A percentile compares a stretch with the other conserved stretches of the same genome.
These are phyloP conservation scores for Girardia tigrina DNA, from an alignment of 2,888 invertebrate species.

Conservation along the genomic window DNA sequence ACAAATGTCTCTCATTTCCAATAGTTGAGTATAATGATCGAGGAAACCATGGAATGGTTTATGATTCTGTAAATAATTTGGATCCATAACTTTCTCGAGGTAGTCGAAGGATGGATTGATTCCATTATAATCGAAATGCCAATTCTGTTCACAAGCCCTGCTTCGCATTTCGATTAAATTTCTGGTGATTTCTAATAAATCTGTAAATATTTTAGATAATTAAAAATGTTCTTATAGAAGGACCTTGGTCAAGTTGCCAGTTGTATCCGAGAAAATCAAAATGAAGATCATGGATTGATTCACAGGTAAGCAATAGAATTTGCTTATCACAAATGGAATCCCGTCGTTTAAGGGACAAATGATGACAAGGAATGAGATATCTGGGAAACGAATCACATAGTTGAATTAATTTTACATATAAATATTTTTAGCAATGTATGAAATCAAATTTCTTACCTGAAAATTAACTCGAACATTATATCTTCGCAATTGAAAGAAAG, in stretches of 20 bases:
- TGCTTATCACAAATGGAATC: neutral
- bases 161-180: neutral
- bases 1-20: neutral
- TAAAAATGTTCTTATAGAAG: neutral
- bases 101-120: neutral
- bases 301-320: neutral
- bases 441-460: slow-evolving; percentile 43
- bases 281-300: neutral
- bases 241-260: neutral
- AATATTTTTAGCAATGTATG: neutral
- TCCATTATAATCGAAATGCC: neutral
- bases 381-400: slow-evolving; percentile 54
- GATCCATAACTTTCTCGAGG: neutral
- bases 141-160: neutral
- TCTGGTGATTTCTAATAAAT: neutral
- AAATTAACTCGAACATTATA: slow-evolving; percentile 75
- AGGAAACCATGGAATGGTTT: neutral
- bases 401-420: too few species aligned
- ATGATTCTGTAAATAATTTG: neutral
- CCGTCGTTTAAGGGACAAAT: slow-evolving; percentile 52
- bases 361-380: slow-evolving; percentile 66
- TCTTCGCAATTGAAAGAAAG: slow-evolving; percentile 85
- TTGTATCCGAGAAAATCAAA: neutral
- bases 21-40: neutral
- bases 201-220: neutral